Conservation (phyloP, 2,113 vertebrate species). For the Myotis yumanensis region DNA sequence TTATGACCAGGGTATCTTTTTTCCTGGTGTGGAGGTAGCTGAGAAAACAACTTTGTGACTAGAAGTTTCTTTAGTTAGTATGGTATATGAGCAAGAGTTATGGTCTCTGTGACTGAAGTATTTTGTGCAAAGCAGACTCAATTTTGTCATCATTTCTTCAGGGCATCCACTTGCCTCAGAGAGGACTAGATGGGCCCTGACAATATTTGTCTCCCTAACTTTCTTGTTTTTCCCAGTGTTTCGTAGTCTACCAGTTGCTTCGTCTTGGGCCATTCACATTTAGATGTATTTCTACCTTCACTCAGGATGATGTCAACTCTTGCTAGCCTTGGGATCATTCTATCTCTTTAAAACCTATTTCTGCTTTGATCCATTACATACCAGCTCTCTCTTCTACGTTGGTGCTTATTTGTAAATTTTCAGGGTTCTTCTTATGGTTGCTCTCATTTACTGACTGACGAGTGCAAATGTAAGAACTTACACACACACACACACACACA, state of each 20-base stretch:
- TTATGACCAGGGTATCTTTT: neutral
- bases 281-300: neutral
- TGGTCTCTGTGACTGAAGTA: neutral
- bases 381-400: neutral
- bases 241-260: neutral
- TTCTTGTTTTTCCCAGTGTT: neutral
- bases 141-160: neutral
- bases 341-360: neutral
- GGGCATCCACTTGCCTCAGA: neutral
- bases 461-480: neutral
- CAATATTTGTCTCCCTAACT: neutral
- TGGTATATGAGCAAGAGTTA: neutral
- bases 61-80: neutral
- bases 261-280: neutral
- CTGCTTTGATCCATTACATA: neutral
- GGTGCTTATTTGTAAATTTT: slow-evolving; percentile 28
- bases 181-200: neutral
- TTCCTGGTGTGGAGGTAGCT: neutral
- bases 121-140: neutral
- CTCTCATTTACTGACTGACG: neutral
- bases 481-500: neutral
- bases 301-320: neutral
- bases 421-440: neutral
- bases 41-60: neutral
- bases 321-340: neutral